Conservation (phyloP, 2,797 vertebrate species). For the Avahi laniger region DNA sequence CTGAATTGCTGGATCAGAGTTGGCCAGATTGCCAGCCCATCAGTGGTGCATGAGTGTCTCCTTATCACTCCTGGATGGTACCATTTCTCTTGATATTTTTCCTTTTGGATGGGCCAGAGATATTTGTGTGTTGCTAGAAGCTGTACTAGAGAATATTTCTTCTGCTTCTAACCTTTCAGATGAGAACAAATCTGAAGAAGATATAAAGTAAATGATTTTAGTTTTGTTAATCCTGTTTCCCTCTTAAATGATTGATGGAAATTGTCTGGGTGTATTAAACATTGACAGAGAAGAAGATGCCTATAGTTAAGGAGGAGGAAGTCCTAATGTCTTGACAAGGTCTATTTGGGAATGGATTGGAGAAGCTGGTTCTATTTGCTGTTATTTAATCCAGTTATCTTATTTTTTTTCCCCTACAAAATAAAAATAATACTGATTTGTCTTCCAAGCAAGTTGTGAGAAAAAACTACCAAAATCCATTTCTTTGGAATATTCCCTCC, state of each 20-base stretch:
- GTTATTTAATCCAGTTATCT: background rate
- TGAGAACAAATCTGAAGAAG: background rate
- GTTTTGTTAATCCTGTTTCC: background rate
- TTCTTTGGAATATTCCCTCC: background rate
- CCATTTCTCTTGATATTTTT: background rate
- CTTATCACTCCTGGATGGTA: background rate
- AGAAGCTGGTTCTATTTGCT: background rate
- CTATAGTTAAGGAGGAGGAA: background rate
- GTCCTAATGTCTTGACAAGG: background rate
- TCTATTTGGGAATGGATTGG: background rate
- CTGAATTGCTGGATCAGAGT: background rate
- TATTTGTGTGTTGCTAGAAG: background rate
- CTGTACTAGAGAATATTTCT: background rate
- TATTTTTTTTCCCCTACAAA: background rate
- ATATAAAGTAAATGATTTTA: constrained; percentile 5
- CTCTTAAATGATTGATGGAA: background rate
- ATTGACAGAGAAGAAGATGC: background rate
- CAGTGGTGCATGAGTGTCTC: background rate
- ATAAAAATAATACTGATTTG: constrained; percentile 5
- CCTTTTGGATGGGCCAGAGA: background rate
- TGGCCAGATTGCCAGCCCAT: fast-evolving
- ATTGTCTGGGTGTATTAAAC: background rate
- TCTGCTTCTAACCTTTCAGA: background rate
- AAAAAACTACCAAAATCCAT: background rate
- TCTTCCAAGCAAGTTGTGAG: background rate